Evolutionary conservation across 2,888 invertebrate species (phyloP), one percentile per base, ranked within the genome.

Genomic region (Blastobasis lacticolella): DNA sequence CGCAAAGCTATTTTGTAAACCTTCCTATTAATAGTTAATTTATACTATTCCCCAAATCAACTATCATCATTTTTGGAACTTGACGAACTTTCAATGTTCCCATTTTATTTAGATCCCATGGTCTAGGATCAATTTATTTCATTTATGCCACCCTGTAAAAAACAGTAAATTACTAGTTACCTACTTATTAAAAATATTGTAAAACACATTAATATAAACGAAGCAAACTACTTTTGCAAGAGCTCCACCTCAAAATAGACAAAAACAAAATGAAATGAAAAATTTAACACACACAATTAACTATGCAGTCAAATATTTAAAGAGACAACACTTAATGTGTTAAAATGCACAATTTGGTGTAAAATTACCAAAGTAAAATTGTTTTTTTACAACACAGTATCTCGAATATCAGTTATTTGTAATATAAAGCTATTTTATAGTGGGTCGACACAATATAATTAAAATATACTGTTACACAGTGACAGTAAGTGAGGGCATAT

Each of bases 111-210:
- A 23, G 23, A 23, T 52, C 46, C 36, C 45, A 45, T 53, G 6
- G 41, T 44, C 49, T 51, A 38, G 48, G 52, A 57, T 54, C 54
- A 55, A 42, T 55, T 55, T 55, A 43, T 66, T 63, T 83, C 77
- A 81, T 80, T 73, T 81, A 81, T 78, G 77, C 76, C 78, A 71
- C 71, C 84, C 85, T 85, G 85, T 52, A 81, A 86, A 72, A 49
- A 62, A 23, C 23, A 23, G 23, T 23, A 23, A 23, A 23, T 23
- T 23, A 3, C 23, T 23, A 23, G 23, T 23, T 23, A 23, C 23
- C 23, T 23, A 23, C 23, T 3, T 23, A 2, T 23, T 23, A 23
- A 23, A 23, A 23, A 23, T 23, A 23, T 23, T 23, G 23, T 23
- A 23, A 23, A 23, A 23, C 23, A 23, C 23, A 23, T 48, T 54